These are phyloP conservation scores for Chrysochloris asiatica DNA, from an alignment of 2,113 vertebrate species.

Conservation along the genomic window DNA sequence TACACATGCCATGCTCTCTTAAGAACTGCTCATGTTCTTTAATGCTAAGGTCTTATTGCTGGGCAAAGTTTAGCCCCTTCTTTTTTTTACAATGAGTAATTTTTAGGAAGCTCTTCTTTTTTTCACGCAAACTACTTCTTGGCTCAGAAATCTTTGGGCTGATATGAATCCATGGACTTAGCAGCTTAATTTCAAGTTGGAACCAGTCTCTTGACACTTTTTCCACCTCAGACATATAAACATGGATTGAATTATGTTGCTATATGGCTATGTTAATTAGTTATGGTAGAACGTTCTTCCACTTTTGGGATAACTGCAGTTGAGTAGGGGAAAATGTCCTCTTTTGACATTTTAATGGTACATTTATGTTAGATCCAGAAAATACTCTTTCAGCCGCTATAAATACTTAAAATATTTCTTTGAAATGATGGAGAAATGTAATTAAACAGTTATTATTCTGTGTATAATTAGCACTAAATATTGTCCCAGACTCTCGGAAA, in stretches of 20 bases:
- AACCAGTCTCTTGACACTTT: neutral
- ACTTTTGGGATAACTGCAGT: neutral
- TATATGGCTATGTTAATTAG: slow-evolving; percentile 7
- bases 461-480: neutral
- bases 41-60: neutral
- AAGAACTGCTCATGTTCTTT: too few relatives aligned
- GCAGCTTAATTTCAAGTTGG: neutral
- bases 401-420: neutral
- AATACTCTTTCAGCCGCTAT: neutral
- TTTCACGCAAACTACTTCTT: neutral
- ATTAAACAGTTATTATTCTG: neutral
- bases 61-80: neutral
- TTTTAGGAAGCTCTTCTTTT: too few relatives aligned
- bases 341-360: slow-evolving; percentile 12
- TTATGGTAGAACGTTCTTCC: neutral
- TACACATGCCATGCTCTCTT: too few relatives aligned
- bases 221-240: neutral
- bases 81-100: too few relatives aligned
- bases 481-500: neutral
- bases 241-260: slow-evolving; percentile 22
- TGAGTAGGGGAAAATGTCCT: neutral
- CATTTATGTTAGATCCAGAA: neutral
- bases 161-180: neutral
- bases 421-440: slow-evolving; percentile 10
- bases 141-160: neutral